phyloP scores from a whole-genome alignment of 2,888 invertebrate species.

The Melanotus villosus region DNA sequence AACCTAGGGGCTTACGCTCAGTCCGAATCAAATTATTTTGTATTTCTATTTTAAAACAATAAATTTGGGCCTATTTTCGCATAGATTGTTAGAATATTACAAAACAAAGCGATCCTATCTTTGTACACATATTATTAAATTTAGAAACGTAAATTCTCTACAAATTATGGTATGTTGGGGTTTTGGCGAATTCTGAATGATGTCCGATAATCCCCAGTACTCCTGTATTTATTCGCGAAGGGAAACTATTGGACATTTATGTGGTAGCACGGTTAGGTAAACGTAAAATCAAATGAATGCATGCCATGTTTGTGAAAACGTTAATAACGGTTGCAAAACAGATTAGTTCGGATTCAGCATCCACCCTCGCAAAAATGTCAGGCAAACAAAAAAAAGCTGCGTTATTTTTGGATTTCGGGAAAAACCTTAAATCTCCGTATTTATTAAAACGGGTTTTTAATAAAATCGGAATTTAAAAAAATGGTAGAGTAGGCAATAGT shows the following conservation, averaged over 20 bases:
- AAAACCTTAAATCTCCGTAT: not conserved
- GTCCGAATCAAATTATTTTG: no score
- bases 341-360: constrained; percentile 41
- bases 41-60: no score
- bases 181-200: constrained; percentile 49
- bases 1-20: no score
- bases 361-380: constrained; percentile 15
- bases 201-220: constrained; percentile 49
- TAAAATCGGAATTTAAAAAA: not conserved
- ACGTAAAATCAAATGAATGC: constrained; percentile 40
- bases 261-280: constrained; percentile 46
- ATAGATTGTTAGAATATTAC: no score
- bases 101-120: no score
- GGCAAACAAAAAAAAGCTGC: not conserved
- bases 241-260: constrained; percentile 48
- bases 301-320: constrained; percentile 47
- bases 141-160: constrained; percentile 6
- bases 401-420: not conserved
- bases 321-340: constrained; percentile 49
- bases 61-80: no score
- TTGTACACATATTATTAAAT: not conserved
- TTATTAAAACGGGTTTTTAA: not conserved
- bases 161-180: constrained; percentile 24
- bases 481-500: not conserved
- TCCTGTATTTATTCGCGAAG: constrained; percentile 48